Evolutionary conservation across 1,140 invertebrate species (phyloP).

Genomic region (Diabrotica virgifera): DNA sequence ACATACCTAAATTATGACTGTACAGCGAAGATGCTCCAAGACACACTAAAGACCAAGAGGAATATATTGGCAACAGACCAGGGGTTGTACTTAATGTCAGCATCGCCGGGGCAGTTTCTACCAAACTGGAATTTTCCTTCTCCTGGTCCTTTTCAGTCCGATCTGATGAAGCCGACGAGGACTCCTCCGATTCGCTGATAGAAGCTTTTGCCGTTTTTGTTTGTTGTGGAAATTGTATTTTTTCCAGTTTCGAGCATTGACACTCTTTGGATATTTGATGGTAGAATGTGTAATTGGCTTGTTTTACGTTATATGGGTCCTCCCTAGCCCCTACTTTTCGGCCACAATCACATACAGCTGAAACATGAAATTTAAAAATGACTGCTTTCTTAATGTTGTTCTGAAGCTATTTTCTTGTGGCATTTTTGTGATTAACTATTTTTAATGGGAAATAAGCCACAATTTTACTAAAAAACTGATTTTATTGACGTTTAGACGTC

Average conservation of each 20-base stretch:
- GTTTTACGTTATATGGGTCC: constrained; percentile 82
- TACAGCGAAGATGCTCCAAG: constrained; percentile 88
- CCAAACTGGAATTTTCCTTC: no score
- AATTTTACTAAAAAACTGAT: no score
- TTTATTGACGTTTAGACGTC: no score
- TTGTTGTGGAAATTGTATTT: constrained; percentile 57
- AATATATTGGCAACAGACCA: constrained; percentile 80
- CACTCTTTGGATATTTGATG: constrained; percentile 70
- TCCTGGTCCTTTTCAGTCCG: not conserved
- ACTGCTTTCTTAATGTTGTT: no score
- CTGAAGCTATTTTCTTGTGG: no score
- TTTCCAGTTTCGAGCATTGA: constrained; percentile 66
- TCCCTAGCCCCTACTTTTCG: constrained; percentile 76
- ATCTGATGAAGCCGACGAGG: not conserved
- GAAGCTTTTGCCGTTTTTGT: not conserved
- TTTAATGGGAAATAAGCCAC: no score
- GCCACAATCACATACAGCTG: constrained; percentile 87
- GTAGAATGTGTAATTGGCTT: constrained; percentile 88
- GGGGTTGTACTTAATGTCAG: constrained; percentile 75
- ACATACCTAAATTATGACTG: constrained; percentile 70
- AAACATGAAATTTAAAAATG: constrained; percentile 11
- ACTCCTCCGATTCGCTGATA: not conserved
- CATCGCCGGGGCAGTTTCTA: constrained; percentile 69
- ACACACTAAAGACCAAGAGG: constrained; percentile 90
- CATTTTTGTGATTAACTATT: no score